Evolutionary conservation across 2,797 vertebrate genomes (phyloP), one percentile per base, ranked within the genome.

Genomic region (Phataginus tetradactyla): DNA sequence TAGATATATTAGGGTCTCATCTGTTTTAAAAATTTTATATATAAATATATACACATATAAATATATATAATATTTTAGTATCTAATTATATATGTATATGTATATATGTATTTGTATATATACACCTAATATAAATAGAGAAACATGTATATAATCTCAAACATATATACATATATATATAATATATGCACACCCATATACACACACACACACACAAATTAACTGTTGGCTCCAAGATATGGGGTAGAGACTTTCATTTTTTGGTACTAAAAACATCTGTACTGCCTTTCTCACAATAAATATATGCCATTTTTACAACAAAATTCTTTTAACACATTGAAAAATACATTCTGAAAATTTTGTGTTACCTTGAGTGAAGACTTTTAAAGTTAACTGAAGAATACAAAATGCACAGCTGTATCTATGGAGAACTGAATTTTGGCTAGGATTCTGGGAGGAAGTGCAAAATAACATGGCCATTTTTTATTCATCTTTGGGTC

Each of bases 291-390:
- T 39, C 29, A 51, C 64, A 74, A 39, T 13, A 96, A 91, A n/a
- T 51, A 45, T 71, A 10, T 89, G 29, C 49, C 34, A 78, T 59
- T 77, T 87, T 72, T 94, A 63, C 49, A 85, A 78, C 49, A 57
- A 80, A 90, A 68, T 20, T 66, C 53, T 69, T 84, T 32, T 77
- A 75, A 92, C 79, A 71, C 3, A 49, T 55, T 77, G 14, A 55
- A 91, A 89, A 57, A 7, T 83, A 80, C 45, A 80, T 94, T 61
- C 74, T 86, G 74, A 80, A 93, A 94, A 53, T 15, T 90, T 88
- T 27, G 10, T 79, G 3, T 75, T 74, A 51, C 77, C 49, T 81
- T 39, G 34, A 61, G 45, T 42, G 37, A 89, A 96, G 49, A 88
- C 27, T 27, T 74, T 84, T 1, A 51, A 79, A 72, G 27, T 81